phyloP scores from a whole-genome alignment of 2,113 vertebrate species.

The Haplochromis vanheusdeni region DNA sequence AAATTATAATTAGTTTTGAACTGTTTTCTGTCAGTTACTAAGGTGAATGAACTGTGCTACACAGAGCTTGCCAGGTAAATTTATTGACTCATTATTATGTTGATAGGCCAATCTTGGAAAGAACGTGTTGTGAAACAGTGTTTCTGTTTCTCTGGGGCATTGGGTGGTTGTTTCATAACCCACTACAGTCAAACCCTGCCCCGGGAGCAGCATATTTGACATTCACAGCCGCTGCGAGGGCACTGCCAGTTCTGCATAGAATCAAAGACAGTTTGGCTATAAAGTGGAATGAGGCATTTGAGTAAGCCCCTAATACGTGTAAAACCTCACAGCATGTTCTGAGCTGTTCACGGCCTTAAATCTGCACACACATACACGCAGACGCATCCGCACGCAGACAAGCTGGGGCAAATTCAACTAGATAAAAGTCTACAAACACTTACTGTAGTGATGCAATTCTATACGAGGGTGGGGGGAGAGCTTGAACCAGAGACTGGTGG shows the following conservation, averaged over 20 bases:
- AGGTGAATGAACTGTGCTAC: background rate
- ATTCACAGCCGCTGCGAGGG: background rate
- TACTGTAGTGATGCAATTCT: conserved; percentile 30
- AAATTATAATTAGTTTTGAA: background rate
- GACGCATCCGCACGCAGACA: conserved; percentile 3
- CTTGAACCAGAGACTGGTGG: background rate
- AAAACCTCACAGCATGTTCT: conserved; percentile 34
- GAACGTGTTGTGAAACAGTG: conserved; percentile 35
- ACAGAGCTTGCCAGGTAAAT: background rate
- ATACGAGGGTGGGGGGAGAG: background rate
- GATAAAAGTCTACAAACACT: conserved; percentile 37
- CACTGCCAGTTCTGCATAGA: conserved; percentile 19
- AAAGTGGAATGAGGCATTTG: conserved; percentile 5
- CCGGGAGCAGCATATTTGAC: conserved; percentile 36
- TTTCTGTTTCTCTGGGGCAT: conserved; percentile 4
- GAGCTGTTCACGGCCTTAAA: background rate
- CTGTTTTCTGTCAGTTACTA: background rate
- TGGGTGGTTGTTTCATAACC: conserved; percentile 32
- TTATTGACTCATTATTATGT: conserved; percentile 16
- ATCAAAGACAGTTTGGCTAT: conserved; percentile 17
- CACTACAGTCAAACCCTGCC: conserved; percentile 12
- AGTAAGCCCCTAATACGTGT: conserved; percentile 12
- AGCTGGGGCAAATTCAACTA: conserved; percentile 41
- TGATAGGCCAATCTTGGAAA: background rate
- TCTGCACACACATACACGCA: background rate